Base-by-base conservation (phyloP, 2,797 vertebrate genomes). In the Jordanella pulchra region DNA sequence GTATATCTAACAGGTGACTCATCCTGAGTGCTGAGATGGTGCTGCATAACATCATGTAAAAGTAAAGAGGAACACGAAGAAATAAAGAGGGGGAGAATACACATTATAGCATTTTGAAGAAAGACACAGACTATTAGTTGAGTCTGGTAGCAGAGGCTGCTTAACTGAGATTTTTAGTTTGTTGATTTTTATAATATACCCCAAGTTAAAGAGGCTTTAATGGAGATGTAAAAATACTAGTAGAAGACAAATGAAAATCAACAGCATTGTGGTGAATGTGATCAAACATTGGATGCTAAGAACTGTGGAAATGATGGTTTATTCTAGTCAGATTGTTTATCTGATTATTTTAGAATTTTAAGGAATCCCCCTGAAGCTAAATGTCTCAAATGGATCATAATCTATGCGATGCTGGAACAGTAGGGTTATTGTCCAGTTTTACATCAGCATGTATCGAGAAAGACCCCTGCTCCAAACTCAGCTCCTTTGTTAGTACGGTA, bases 191-290 rank as follows among this genome's bases (percentile, higher is more conserved):
- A 87, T 86, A 86, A 89, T 83, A 70, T 60, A 55, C 44, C 58
- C 66, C 73, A 42, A 86, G 71, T 83, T 85, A 84, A 90, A 87
- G 3, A 50, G 53, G 75, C 84, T 83, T 85, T 77, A 54, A 12
- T 70, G 67, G 75, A 68, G 74, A 86, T 88, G 88, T 87, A 86
- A 27, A 56, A 55, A 79, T 67, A 56, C 45, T 64, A 77, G 75
- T 51, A 61, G 39, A 64, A 12, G 67, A 54, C 70, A 25, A 14
- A 53, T 53, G 78, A 88, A 81, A 89, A 86, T 88, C 79, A 82
- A 45, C 70, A 73, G 32, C 69, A 53, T 28, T 69, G 58, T 67
- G 67, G 42, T 73, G 30, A 39, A 47, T 48, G 70, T 28, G 27
- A 28, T 3, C 45, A 32, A 50, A 21, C 1, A 23, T 35, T 39